These are phyloP conservation scores for Tubulanus polymorphus DNA, from an alignment of 2,888 invertebrate genomes.

Conservation along the genomic window DNA sequence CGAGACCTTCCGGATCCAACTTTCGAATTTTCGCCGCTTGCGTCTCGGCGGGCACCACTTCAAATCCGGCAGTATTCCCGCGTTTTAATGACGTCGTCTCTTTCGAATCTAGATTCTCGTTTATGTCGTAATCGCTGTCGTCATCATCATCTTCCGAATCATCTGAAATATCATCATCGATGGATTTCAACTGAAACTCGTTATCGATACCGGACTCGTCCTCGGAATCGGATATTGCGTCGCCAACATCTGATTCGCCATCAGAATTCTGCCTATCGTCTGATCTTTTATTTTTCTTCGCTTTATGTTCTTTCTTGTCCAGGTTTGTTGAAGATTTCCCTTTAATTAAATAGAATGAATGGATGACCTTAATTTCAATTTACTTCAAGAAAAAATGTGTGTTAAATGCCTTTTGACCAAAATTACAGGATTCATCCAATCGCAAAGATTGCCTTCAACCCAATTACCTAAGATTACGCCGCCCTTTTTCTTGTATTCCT, in stretches of 20 bases:
- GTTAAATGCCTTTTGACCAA: too few species aligned
- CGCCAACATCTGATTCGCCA: constrained; percentile 1
- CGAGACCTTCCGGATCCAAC: constrained; percentile 73
- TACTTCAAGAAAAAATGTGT: too few species aligned
- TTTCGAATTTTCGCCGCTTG: too few species aligned
- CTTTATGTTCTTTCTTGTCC: too few species aligned
- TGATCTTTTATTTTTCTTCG: too few species aligned
- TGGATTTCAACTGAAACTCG: constrained; percentile 1
- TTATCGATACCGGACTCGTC: too few species aligned
- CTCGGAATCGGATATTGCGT: constrained; percentile 20
- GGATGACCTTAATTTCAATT: background rate
- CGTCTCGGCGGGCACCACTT: constrained; percentile 67
- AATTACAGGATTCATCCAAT: too few species aligned
- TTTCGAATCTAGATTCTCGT: constrained; percentile 21
- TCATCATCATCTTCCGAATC: constrained; percentile 14
- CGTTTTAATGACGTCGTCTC: constrained; percentile 1
- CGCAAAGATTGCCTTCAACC: too few species aligned
- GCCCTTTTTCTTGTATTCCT: constrained; percentile 31
- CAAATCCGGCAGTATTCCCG: constrained; percentile 60
- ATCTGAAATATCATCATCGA: background rate
- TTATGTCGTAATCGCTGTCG: constrained; percentile 31
- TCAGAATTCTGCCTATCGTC: constrained; percentile 8
- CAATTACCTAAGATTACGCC: constrained; percentile 24
- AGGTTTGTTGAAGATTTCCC: constrained; percentile 1
- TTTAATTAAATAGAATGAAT: constrained; percentile 1